Base-by-base conservation (phyloP, 2,797 vertebrate species). In the Bryconaethiops microstoma region DNA sequence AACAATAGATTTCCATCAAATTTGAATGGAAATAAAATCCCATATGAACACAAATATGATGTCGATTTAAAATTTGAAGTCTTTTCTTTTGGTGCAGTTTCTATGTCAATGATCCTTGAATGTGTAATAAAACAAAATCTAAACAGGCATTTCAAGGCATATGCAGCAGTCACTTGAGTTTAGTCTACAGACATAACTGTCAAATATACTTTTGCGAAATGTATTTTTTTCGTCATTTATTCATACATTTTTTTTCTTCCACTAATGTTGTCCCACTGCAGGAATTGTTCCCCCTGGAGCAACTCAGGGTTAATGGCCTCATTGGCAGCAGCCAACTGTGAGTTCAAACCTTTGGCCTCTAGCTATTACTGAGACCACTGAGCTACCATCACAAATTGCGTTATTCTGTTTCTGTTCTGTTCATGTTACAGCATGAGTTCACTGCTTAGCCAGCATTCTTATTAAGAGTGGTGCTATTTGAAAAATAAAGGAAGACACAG, bases 231-330 rank as follows among this genome's bases (percentile, higher is more conserved):
- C 68, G 21, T 70, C 35, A 67, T n/a, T 65, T 25, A 10, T 25
- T 10, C 40, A 9, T 29, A 23, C 19, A 65, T 9, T 65, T 39
- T 29, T 64, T 64, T 70, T 25, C 13, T n/a, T 48, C 12, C 1
- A 17, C 19, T 50, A 70, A 29, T 50, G 68, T 8, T 68, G n/a
- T 70, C 21, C 5, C 45, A 16, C 42, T 70, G 25, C 45, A 70
- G 29, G 62, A 64, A 39, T 7, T 35, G 25, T 64, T 64, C 62
- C 62, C 62, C 62, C 17, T 12, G 29, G 62, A 70, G 68, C 68
- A 70, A 8, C 45, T 88, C 83, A 4, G 80, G 77, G 84, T 70
- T 70, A 70, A 70, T 70, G 45, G 68, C 13, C 68, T 50, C 21
- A 25, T 21, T 70, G 68, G 68, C 68, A 70, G 21, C 45, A 50